A percentile compares a stretch with the other conserved stretches of the same genome.
Evolutionary conservation across 2,888 invertebrate species (phyloP).

Genomic region (Phaedon cochleariae): DNA sequence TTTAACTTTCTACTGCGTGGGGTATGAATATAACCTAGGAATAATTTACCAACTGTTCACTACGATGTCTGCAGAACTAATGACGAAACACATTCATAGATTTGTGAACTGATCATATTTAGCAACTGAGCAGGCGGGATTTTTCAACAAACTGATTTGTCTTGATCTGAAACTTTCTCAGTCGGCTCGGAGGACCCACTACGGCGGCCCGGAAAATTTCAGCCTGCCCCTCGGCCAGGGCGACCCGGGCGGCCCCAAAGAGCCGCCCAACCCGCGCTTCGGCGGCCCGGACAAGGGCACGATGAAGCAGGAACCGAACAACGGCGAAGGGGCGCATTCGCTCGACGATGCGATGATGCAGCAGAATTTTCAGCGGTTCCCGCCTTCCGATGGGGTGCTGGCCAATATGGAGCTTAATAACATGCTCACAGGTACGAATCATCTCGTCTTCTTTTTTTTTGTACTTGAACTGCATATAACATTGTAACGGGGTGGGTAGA

Average conservation of each 20-base stretch:
- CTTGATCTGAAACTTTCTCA: conserved; percentile 51
- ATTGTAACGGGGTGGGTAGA: neutral
- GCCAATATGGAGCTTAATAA: conserved; percentile 58
- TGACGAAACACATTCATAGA: too few species aligned
- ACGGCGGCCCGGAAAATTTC: conserved; percentile 66
- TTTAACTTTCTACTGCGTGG: too few species aligned
- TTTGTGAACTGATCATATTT: too few species aligned
- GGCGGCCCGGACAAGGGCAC: conserved; percentile 55
- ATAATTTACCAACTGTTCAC: too few species aligned
- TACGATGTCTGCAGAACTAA: too few species aligned
- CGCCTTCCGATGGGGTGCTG: conserved; percentile 54
- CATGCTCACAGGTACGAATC: conserved; percentile 51
- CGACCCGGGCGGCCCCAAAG: conserved; percentile 70
- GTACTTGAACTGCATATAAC: too few species aligned
- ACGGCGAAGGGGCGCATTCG: conserved; percentile 57
- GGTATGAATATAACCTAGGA: too few species aligned
- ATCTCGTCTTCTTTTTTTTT: too few species aligned
- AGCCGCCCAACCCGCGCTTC: conserved; percentile 62
- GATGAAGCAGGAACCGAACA: conserved; percentile 60
- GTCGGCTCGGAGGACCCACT: conserved; percentile 63
- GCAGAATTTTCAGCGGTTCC: conserved; percentile 60
- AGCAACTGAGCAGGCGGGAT: too few species aligned
- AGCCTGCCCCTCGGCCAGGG: conserved; percentile 74
- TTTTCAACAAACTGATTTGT: too few species aligned
- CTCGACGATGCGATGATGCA: conserved; percentile 55